Evolutionary conservation across 2,113 vertebrate species (phyloP), one percentile per base, ranked within the genome.

Genomic region (Nothobranchius kuhntae): DNA sequence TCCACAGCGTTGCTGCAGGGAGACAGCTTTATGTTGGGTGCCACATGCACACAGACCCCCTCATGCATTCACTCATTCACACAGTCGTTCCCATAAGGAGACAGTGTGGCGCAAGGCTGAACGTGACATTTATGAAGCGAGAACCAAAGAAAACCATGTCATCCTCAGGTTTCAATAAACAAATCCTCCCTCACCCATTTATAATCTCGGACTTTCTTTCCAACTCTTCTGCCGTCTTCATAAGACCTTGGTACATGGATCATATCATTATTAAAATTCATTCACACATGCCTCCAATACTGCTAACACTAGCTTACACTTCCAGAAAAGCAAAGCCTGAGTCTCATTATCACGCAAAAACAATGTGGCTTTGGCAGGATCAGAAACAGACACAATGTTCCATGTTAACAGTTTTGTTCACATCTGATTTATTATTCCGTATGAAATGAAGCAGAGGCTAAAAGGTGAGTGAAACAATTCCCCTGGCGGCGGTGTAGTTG

Each of bases 41-140:
- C 2, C 56, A 58, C 44, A 55, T 35, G 50, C 52, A 61, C 13
- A 35, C 45, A 66, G 15, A 65, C 71, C 72, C 61, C 55, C 60
- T 60, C 52, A 3, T 63, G 77, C 65, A 74, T 62, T 72, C 72
- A 56, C 71, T 57, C 74, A 72, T 40, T 50, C 52, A 62, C 61
- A 48, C 66, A 59, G 48, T 50, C 21, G 35, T 58, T 53, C 54
- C 58, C 42, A 55, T 30, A 6, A 1, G 11, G 44, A 62, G 38
- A 75, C 57, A 15, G 5, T 8, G 68, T 24, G 65, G 64, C 64
- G 42, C 13, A 58, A 75, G 78, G 57, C 69, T 63, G 53, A 79
- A 68, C 6, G 62, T 87, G 87, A 91, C 89, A 90, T 90, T 92
- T 91, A 93, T 9, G 76, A 91, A 89, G 87, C 77, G 82, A 85